These are phyloP conservation scores for Nylanderia fulva DNA, from an alignment of 1,140 invertebrate species.

Conservation along the genomic window DNA sequence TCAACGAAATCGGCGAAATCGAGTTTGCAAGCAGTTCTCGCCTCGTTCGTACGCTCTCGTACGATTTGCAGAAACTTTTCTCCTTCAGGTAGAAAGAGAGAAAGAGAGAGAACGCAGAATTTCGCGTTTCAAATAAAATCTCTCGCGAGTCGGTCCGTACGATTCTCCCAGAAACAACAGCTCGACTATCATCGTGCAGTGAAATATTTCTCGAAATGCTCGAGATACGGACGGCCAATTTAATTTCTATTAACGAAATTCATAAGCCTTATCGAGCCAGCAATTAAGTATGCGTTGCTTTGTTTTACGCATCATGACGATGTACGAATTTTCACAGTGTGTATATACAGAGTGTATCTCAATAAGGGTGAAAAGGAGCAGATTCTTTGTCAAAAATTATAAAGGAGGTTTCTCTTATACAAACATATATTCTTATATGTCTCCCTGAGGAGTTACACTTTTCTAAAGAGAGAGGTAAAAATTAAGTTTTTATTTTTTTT, in stretches of 20 bases:
- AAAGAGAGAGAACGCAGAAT: slow-evolving; percentile 8
- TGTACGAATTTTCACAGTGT: background rate
- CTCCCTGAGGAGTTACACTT: too few relatives aligned
- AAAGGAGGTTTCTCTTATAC: too few relatives aligned
- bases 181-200: slow-evolving; percentile 1
- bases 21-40: slow-evolving; percentile 42
- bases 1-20: slow-evolving; percentile 48
- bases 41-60: background rate
- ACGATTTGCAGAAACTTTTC: slow-evolving; percentile 27
- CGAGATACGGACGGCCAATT: background rate
- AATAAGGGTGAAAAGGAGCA: too few relatives aligned
- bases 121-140: slow-evolving; percentile 30
- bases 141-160: background rate
- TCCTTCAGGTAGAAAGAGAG: background rate
- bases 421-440: too few relatives aligned
- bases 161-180: slow-evolving; percentile 20
- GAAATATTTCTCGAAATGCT: background rate
- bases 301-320: slow-evolving; percentile 16
- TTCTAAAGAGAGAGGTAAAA: too few relatives aligned
- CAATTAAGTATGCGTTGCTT: slow-evolving; percentile 8
- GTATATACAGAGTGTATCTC: too few relatives aligned
- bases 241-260: background rate
- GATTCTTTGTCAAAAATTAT: too few relatives aligned
- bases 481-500: too few relatives aligned
- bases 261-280: background rate